A percentile compares a stretch with the other conserved stretches of the same genome.
Evolutionary conservation across 2,113 vertebrate genomes (phyloP).

Genomic region (Phoenicopterus ruber): DNA sequence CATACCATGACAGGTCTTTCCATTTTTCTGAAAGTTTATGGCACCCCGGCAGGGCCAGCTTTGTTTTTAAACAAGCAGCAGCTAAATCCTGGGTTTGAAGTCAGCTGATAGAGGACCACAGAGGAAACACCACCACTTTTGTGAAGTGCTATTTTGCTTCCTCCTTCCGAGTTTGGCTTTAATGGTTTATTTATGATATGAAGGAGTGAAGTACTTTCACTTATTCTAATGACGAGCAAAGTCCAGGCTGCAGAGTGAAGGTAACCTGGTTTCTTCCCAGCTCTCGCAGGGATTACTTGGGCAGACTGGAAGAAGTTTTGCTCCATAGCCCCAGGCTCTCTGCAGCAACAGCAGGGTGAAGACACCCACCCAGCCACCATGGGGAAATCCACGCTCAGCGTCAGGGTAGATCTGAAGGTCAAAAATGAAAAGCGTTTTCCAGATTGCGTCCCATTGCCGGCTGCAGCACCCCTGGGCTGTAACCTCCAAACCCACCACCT

Average conservation of each 20-base stretch:
- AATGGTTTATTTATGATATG: slow-evolving; percentile 15
- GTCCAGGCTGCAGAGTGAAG: not conserved
- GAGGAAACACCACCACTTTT: not conserved
- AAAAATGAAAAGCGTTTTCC: not conserved
- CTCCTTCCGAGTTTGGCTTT: not conserved
- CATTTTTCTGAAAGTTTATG: not conserved
- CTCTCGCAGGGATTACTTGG: not conserved
- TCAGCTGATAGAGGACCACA: not conserved
- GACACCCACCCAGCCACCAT: not conserved
- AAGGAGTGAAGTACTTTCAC: slow-evolving; percentile 3
- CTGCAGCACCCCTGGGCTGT: not conserved
- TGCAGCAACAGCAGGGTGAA: not conserved
- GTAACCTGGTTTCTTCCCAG: not conserved
- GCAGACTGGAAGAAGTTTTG: not conserved
- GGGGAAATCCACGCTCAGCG: not conserved
- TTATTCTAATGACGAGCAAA: not conserved
- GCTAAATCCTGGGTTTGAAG: not conserved
- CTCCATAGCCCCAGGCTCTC: not conserved
- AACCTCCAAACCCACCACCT: not conserved
- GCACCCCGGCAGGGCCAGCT: not conserved
- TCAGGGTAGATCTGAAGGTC: not conserved
- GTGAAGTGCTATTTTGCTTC: not conserved
- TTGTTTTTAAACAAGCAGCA: slow-evolving; percentile 5
- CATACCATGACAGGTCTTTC: not conserved
- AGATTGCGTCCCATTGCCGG: not conserved